Evolutionary conservation across 2,888 invertebrate species (phyloP).

Genomic region (Xestia c-nigrum): DNA sequence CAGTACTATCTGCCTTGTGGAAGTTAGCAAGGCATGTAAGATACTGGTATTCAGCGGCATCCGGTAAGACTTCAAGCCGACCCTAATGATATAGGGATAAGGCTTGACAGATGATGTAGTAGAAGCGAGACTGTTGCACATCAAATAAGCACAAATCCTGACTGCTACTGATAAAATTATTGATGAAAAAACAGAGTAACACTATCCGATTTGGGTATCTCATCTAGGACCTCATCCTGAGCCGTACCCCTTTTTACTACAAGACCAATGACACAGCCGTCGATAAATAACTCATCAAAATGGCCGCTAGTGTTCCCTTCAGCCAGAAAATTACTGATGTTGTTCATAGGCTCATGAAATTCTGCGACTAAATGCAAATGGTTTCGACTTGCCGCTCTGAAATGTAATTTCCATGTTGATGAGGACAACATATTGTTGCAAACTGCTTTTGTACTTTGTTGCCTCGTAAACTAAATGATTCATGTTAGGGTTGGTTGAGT

Average conservation of each 20-base stretch:
- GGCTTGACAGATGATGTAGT: not conserved
- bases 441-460: constrained; percentile 5
- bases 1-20: too few species aligned
- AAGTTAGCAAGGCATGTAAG: too few species aligned
- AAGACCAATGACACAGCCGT: not conserved
- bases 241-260: not conserved
- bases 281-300: constrained; percentile 15
- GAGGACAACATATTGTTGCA: constrained; percentile 24
- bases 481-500: not conserved
- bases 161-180: not conserved
- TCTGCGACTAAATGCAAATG: constrained; percentile 38
- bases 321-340: constrained; percentile 28
- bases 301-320: not conserved
- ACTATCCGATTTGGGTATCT: not conserved
- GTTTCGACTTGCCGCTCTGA: constrained; percentile 21
- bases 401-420: constrained; percentile 52
- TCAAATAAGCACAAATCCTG: not conserved
- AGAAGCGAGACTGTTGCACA: not conserved
- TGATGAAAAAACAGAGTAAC: not conserved
- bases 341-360: constrained; percentile 34
- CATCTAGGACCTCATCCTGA: not conserved
- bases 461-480: constrained; percentile 13
- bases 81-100: too few species aligned
- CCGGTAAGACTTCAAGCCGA: too few species aligned
- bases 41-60: too few species aligned